A percentile compares a stretch with the other conserved stretches of the same genome.
Evolutionary conservation across 2,888 invertebrate species (phyloP).

Genomic region (Campoplex capitator): DNA sequence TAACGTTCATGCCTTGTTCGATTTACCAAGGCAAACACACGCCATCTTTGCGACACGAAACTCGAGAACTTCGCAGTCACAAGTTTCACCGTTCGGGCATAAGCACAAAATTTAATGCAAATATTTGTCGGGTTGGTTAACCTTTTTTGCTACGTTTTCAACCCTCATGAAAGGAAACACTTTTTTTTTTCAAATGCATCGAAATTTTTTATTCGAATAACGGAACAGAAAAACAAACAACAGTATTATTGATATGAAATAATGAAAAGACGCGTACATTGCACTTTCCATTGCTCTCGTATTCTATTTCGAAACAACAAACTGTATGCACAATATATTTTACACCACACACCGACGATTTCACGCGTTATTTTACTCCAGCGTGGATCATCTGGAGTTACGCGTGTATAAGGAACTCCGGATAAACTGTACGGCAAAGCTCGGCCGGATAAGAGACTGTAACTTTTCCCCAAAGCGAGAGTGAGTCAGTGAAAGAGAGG

Average conservation of each 20-base stretch:
- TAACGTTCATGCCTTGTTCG: constrained; percentile 40
- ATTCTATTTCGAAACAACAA: background rate
- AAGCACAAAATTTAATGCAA: background rate
- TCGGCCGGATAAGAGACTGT: constrained; percentile 35
- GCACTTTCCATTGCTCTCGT: background rate
- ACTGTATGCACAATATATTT: constrained; percentile 2
- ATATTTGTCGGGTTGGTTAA: background rate
- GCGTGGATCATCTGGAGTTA: constrained; percentile 56
- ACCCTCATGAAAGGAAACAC: background rate
- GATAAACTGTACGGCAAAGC: constrained; percentile 42
- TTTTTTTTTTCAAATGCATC: background rate
- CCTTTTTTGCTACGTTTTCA: background rate
- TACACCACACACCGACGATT: background rate
- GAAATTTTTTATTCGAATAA: background rate
- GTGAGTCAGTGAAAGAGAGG: constrained; percentile 34
- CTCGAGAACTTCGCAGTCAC: background rate
- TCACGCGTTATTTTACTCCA: constrained; percentile 51
- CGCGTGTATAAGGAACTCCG: constrained; percentile 36
- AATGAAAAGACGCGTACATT: background rate
- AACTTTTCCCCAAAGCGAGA: constrained; percentile 50
- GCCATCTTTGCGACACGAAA: constrained; percentile 1
- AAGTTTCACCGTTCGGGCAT: background rate
- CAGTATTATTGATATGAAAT: background rate
- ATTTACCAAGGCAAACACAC: constrained; percentile 47
- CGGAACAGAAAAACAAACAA: background rate